Evolutionary conservation across 2,797 vertebrate genomes (phyloP).

Genomic region (Xenopus petersii): DNA sequence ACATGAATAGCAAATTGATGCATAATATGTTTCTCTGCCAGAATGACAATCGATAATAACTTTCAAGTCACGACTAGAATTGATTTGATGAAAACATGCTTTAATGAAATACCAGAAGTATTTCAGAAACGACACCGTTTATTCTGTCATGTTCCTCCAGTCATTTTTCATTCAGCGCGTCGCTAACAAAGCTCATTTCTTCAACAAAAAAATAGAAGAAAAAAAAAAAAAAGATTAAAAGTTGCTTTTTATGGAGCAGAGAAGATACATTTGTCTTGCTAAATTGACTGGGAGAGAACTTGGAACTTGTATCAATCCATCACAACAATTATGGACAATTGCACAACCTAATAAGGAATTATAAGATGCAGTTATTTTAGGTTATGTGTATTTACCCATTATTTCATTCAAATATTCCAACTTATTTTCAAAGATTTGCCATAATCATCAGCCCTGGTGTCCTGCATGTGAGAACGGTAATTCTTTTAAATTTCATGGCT

Average conservation of each 20-base stretch:
- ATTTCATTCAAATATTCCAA: conserved; percentile 10
- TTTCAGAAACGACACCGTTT: conserved; percentile 13
- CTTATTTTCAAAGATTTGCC: conserved; percentile 17
- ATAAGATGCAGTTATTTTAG: conserved; percentile 10
- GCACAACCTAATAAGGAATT: conserved; percentile 5
- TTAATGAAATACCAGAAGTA: conserved; percentile 36
- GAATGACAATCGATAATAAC: conserved; percentile 29
- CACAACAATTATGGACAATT: conserved; percentile 24
- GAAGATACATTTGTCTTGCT: conserved; percentile 24
- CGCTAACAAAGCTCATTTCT: conserved; percentile 15
- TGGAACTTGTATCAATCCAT: conserved; percentile 8
- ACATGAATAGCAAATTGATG: conserved; percentile 14
- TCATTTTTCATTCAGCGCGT: conserved; percentile 18
- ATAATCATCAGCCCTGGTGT: conserved; percentile 16
- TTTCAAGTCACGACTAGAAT: conserved; percentile 30
- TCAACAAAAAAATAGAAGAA: not conserved
- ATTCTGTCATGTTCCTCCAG: conserved; percentile 22
- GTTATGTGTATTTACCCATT: conserved; percentile 4
- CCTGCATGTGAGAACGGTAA: not conserved
- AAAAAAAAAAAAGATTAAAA: conserved; percentile 13
- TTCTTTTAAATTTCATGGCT: too few relatives aligned
- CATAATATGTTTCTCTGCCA: conserved; percentile 21
- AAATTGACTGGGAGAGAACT: conserved; percentile 16
- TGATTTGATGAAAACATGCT: conserved; percentile 28
- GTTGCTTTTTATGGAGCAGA: conserved; percentile 10